These are phyloP conservation scores for Actenoides hombroni DNA, from an alignment of 2,113 vertebrate species.

Conservation along the genomic window DNA sequence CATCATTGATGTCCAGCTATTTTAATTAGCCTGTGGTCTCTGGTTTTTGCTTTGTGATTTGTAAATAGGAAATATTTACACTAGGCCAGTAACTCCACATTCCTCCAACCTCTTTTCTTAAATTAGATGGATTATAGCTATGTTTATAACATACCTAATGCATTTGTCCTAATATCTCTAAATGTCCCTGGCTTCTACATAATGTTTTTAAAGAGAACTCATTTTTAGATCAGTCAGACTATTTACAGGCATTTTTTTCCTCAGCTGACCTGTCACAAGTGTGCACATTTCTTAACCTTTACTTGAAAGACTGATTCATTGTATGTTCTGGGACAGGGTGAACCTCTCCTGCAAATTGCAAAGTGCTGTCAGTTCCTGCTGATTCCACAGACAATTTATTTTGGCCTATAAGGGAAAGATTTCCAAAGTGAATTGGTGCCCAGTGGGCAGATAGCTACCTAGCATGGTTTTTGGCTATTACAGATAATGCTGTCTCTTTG, in stretches of 20 bases:
- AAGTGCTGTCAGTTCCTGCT: not conserved
- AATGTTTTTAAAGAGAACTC: not conserved
- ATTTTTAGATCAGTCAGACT: not conserved
- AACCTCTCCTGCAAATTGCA: not conserved
- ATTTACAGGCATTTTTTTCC: not conserved
- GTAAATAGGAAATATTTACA: conserved; percentile 18
- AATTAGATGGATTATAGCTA: not conserved
- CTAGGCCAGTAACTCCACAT: not conserved
- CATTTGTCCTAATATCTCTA: not conserved
- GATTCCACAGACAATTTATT: not conserved
- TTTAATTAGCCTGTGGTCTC: conserved; percentile 38
- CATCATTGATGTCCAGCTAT: conserved; percentile 34
- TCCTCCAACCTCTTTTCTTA: not conserved
- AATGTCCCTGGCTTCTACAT: not conserved
- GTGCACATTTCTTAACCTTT: not conserved
- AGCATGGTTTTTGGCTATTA: not conserved
- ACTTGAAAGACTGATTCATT: not conserved
- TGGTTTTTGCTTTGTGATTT: not conserved
- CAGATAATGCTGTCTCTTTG: not conserved
- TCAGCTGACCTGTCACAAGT: not conserved
- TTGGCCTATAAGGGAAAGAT: not conserved
- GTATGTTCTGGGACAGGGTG: not conserved
- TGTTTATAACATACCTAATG: conserved; percentile 10
- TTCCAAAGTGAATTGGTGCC: not conserved
- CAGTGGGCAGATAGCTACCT: not conserved